These are phyloP conservation scores for Sacculina carcini DNA, from an alignment of 2,888 invertebrate species.

Conservation along the genomic window DNA sequence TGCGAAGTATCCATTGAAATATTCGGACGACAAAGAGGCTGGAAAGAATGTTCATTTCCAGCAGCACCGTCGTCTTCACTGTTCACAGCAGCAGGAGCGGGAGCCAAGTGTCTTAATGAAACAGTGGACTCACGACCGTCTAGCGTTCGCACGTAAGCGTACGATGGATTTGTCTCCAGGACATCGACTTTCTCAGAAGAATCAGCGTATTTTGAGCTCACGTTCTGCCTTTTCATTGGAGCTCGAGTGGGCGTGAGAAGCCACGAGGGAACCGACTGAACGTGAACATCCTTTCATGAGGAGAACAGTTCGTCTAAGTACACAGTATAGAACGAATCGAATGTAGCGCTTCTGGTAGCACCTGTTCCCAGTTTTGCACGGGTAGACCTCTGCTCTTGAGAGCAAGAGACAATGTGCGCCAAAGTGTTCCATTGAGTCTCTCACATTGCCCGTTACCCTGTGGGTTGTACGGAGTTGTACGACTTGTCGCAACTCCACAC, in stretches of 20 bases:
- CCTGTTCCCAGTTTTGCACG: slow-evolving; percentile 8
- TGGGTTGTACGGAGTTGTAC: slow-evolving; percentile 12
- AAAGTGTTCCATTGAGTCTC: slow-evolving; percentile 13
- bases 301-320: slow-evolving; percentile 4
- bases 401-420: slow-evolving; percentile 10
- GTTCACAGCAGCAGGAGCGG: background rate
- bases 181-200: background rate
- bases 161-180: background rate
- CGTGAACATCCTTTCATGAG: background rate
- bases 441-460: slow-evolving; percentile 12
- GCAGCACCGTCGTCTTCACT: no score
- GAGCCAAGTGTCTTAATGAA: background rate
- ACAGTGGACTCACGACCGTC: background rate
- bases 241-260: no score
- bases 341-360: slow-evolving; percentile 11
- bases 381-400: slow-evolving; percentile 3
- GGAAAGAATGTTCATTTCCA: no score
- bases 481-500: slow-evolving; percentile 11
- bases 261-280: background rate
- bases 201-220: background rate
- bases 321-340: slow-evolving; percentile 10
- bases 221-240: no score
- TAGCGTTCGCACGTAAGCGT: background rate
- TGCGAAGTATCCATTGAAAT: no score
- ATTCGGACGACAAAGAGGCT: no score